A percentile compares a stretch with the other conserved stretches of the same genome.
phyloP scores from a whole-genome alignment of 2,888 invertebrate genomes.

The Hemaris fuciformis region DNA sequence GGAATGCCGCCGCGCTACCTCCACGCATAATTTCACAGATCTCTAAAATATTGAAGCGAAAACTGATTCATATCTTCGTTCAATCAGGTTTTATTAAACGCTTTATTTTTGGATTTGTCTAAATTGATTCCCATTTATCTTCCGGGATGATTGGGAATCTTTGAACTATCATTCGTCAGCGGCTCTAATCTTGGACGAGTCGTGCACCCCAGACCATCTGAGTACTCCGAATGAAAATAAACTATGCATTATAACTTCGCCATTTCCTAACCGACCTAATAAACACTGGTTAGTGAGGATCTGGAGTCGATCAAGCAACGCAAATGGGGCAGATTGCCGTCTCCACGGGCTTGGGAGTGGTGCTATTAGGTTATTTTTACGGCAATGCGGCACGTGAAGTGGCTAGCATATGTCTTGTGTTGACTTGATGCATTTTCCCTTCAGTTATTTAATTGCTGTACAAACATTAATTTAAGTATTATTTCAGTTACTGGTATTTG shows the following conservation, averaged over 20 bases:
- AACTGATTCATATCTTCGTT: background rate
- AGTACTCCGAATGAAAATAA: conserved; percentile 56
- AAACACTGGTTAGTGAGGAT: conserved; percentile 58
- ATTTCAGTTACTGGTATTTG: no score
- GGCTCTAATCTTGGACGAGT: conserved; percentile 32
- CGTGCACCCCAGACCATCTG: conserved; percentile 29
- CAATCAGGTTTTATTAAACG: background rate
- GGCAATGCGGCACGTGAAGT: conserved; percentile 55
- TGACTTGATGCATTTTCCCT: conserved; percentile 22
- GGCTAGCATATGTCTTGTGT: conserved; percentile 22
- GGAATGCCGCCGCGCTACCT: conserved; percentile 19
- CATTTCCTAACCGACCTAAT: conserved; percentile 71
- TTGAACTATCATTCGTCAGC: conserved; percentile 38
- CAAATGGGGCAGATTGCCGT: conserved; percentile 50
- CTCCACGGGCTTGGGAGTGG: conserved; percentile 35
- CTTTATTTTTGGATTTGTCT: background rate
- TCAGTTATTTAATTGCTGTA: conserved; percentile 9
- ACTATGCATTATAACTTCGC: conserved; percentile 49
- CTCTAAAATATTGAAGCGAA: background rate
- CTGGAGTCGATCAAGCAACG: conserved; percentile 66
- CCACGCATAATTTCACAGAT: background rate
- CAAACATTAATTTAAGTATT: background rate
- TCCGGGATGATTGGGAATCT: conserved; percentile 18
- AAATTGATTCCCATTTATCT: background rate
- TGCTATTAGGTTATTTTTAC: conserved; percentile 61